Base-by-base conservation (phyloP, 1,140 invertebrate genomes). In the Drosophila punjabiensis region DNA sequence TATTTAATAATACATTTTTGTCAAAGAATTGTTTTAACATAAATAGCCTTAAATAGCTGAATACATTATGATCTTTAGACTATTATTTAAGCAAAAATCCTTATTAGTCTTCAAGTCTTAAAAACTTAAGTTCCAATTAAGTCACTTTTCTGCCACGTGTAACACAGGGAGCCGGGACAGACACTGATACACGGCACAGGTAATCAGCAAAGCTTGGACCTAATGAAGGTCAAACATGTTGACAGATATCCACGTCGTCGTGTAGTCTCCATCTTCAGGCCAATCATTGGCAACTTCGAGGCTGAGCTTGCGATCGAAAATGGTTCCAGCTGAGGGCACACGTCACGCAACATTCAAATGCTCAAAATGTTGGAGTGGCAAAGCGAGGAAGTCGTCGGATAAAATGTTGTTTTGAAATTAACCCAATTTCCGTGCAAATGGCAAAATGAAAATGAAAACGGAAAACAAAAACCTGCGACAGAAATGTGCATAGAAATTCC, bases 171-270 rank as follows among this genome's bases (percentile, higher is more conserved):
- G 9, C 58, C 24, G 30, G 16, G 30, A 45, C 24, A 67, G 67
- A 37, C 62, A 55, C 33, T 77, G 81, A 69, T 59, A 56, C 39
- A 63, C 53, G 66, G 39, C 39, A 30, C 39, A 30, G 67, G 81
- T 79, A 76, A 76, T 79, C 76, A 83, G 33, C 61, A 55, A 50
- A 81, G 73, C 77, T 60, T 66, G 43, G 52, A 61, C 69, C 59
- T 60, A 70, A 74, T 79, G 82, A 86, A 86, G 82, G 82, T 86
- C 82, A 76, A 76, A 79, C 62, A 62, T 61, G 75, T 68, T 86
- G 82, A 85, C 82, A 75, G 83, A 77, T 66, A 68, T 66, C 35
- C 59, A 41, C 47, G 35, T 35, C 14, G 45, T 32, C 50, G 18
- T 56, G 16, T n/a, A n/a, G 11, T 28, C 64, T 41, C 35, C 53